phyloP scores from a whole-genome alignment of 2,113 vertebrate genomes.

The Atractosteus spatula region DNA sequence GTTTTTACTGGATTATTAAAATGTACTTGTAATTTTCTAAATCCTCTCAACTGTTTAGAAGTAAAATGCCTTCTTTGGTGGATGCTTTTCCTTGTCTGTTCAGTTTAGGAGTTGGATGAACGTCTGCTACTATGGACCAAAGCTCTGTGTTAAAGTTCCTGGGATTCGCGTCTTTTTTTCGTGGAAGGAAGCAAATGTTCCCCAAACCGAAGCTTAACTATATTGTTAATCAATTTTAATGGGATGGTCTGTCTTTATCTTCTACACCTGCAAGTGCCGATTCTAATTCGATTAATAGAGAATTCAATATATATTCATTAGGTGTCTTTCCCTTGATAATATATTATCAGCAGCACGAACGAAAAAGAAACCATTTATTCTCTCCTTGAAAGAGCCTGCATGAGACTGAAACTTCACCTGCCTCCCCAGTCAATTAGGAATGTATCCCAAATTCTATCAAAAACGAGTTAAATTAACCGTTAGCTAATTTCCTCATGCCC shows the following conservation, averaged over 20 bases:
- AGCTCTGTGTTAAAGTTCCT: too few relatives aligned
- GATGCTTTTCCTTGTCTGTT: too few relatives aligned
- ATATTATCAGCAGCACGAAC: slow-evolving; percentile 84
- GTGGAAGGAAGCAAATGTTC: slow-evolving; percentile 50
- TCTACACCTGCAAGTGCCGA: slow-evolving; percentile 88
- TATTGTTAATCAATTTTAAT: slow-evolving; percentile 75
- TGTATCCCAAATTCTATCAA: slow-evolving; percentile 96
- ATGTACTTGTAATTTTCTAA: too few relatives aligned
- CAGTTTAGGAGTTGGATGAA: too few relatives aligned
- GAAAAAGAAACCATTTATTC: slow-evolving; percentile 91
- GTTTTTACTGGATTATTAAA: too few relatives aligned
- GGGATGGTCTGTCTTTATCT: slow-evolving; percentile 63
- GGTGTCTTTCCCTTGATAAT: slow-evolving; percentile 86
- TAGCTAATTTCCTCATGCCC: slow-evolving; percentile 92
- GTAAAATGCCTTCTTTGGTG: too few relatives aligned
- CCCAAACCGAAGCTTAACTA: slow-evolving; percentile 59
- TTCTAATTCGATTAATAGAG: slow-evolving; percentile 93
- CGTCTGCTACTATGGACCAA: too few relatives aligned
- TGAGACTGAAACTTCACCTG: slow-evolving; percentile 96
- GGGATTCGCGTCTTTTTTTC: too few relatives aligned
- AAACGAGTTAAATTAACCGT: slow-evolving; percentile 99
- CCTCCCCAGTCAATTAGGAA: slow-evolving; percentile 99
- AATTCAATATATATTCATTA: slow-evolving; percentile 95
- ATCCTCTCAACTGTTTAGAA: too few relatives aligned
- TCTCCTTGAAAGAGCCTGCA: slow-evolving; percentile 84